phyloP scores from a whole-genome alignment of 2,888 invertebrate species.

The Pegoplata infirma region DNA sequence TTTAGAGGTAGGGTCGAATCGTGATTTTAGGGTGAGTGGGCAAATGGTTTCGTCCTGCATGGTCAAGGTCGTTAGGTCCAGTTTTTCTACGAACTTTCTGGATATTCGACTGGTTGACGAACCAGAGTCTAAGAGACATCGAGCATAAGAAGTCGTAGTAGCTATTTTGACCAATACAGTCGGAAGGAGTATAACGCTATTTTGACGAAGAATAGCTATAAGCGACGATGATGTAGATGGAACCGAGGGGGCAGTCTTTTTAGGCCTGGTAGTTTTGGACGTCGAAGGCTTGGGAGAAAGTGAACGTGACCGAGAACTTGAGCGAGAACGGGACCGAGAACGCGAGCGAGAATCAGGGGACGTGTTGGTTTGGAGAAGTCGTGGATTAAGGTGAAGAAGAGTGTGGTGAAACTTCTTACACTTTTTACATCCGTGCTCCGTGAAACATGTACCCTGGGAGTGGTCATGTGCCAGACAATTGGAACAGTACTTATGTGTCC shows the following conservation, averaged over 20 bases:
- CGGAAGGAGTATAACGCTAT: background rate
- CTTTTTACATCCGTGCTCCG: conserved; percentile 9
- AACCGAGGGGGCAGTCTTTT: background rate
- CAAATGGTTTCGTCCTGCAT: conserved; percentile 7
- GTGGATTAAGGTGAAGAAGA: background rate
- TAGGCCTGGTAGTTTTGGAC: background rate
- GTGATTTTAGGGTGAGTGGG: background rate
- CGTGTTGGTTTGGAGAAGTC: background rate
- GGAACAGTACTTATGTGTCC: conserved; percentile 5
- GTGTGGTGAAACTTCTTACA: conserved; percentile 2
- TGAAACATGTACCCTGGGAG: conserved; percentile 9
- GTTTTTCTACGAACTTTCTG: background rate
- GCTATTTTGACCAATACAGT: conserved; percentile 1
- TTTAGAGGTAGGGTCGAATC: background rate
- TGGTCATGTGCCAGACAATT: too few relatives aligned
- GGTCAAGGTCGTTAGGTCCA: background rate
- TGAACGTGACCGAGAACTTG: too few relatives aligned
- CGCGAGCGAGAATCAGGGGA: background rate
- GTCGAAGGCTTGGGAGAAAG: too few relatives aligned
- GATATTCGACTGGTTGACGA: conserved; percentile 3
- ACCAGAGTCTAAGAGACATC: conserved; percentile 11
- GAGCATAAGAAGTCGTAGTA: background rate
- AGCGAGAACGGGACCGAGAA: too few relatives aligned
- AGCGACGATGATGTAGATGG: background rate
- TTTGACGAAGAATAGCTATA: background rate